Evolutionary conservation across 2,797 vertebrate species (phyloP), one percentile per base, ranked within the genome.

Genomic region (Gouania willdenowi): DNA sequence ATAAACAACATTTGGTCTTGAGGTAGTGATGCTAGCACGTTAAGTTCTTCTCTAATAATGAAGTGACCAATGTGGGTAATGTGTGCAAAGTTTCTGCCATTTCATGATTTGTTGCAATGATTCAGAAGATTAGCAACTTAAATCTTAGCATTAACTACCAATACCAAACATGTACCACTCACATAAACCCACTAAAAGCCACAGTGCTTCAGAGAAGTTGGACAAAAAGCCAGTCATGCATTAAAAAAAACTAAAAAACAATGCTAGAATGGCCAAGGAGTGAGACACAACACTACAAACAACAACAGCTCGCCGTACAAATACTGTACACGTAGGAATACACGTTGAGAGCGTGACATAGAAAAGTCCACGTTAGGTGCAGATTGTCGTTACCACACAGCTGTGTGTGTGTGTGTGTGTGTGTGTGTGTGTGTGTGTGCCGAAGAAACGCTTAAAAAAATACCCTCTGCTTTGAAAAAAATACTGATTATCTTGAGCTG

Each of bases 391-490:
- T n/a, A n/a, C n/a, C n/a, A n/a, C n/a, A n/a, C n/a, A n/a, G n/a
- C n/a, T 39, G 26, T 39, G 16, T 21, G 41, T 34, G 58, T 36
- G 59, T 31, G 46, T 41, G 44, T 51, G 17, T 17, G 10, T 10
- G 10, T 10, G 10, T 10, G 10, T 66, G 10, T 1, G 10, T 10
- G 10, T 10, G 10, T 1, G 10, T 10, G 10, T 10, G 10, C 1
- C n/a, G n/a, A n/a, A n/a, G n/a, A n/a, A n/a, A n/a, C 71, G 59
- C 69, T 81, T 86, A 88, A 86, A 88, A 88, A 90, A 88, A 89
- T 87, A 88, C 77, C 80, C 74, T 85, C 74, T 85, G 67, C 54
- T 62, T 67, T 37, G 58, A 38, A 85, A 87, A 86, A 90, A 88
- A 88, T 87, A 91, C 83, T 85, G 79, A 82, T 63, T 53, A 79